phyloP scores from a whole-genome alignment of 2,797 vertebrate species.

The Enteromius fasciolatus region DNA sequence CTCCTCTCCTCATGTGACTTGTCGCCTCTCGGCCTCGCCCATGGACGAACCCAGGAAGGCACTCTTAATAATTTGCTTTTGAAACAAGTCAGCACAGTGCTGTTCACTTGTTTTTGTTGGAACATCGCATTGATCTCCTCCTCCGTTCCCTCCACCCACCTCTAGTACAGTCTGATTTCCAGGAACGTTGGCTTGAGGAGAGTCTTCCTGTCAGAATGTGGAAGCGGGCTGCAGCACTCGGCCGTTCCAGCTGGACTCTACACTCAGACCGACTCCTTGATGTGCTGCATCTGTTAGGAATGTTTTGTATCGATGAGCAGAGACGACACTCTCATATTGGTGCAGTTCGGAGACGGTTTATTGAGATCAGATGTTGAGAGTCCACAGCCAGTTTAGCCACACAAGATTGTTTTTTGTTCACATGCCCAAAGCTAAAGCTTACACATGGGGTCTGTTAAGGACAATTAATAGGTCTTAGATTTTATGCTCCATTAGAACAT shows the following conservation, averaged over 20 bases:
- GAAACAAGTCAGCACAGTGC: slow-evolving; percentile 9
- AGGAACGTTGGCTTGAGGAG: slow-evolving; percentile 79
- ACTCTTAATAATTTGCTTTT: slow-evolving; percentile 42
- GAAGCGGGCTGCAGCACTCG: slow-evolving; percentile 60
- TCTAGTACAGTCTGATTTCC: slow-evolving; percentile 77
- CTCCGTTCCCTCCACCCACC: slow-evolving; percentile 21
- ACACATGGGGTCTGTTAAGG: slow-evolving; percentile 12
- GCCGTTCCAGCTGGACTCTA: slow-evolving; percentile 41
- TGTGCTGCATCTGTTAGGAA: slow-evolving; percentile 29
- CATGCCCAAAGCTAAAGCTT: slow-evolving; percentile 1
- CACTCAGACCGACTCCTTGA: background rate
- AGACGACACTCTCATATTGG: background rate
- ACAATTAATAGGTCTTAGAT: slow-evolving; percentile 22
- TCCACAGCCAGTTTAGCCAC: background rate
- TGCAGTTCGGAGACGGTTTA: slow-evolving; percentile 15
- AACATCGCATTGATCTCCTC: slow-evolving; percentile 7
- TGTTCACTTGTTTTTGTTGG: slow-evolving; percentile 44
- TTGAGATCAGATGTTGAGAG: slow-evolving; percentile 1
- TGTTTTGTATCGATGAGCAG: slow-evolving; percentile 1
- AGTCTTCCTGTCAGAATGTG: slow-evolving; percentile 75
- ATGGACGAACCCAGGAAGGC: background rate
- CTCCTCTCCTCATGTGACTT: slow-evolving; percentile 14
- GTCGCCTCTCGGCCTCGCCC: background rate
- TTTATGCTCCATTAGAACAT: background rate
- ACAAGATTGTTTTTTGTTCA: background rate